A percentile compares a stretch with the other conserved stretches of the same genome.
These are phyloP conservation scores for Neoascia interrupta DNA, from an alignment of 2,888 invertebrate species.

Conservation along the genomic window DNA sequence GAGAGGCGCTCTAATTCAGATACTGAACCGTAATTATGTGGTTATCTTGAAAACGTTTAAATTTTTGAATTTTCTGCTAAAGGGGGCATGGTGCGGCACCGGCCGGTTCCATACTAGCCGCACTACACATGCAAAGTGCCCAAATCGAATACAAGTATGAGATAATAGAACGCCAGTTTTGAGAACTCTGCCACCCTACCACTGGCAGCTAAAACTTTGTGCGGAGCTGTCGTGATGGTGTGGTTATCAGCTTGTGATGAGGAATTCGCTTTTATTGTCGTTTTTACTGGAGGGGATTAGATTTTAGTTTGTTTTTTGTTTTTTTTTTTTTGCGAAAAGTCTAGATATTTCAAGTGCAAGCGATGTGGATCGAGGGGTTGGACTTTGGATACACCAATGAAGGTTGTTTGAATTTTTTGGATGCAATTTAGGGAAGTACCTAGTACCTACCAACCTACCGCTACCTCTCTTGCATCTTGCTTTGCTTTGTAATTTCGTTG, in stretches of 20 bases:
- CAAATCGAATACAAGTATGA: conserved; percentile 22
- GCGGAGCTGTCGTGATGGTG: conserved; percentile 11
- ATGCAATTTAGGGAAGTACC: too few species aligned
- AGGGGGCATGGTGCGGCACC: neutral
- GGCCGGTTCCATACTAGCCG: neutral
- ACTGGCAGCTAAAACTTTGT: neutral
- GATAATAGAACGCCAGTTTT: conserved; percentile 44
- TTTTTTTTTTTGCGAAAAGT: neutral
- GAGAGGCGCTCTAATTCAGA: conserved; percentile 42
- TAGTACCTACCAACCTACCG: too few species aligned
- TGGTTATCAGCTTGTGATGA: conserved; percentile 26
- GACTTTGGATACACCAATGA: neutral
- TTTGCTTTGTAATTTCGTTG: too few species aligned
- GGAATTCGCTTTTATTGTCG: neutral
- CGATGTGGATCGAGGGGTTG: neutral
- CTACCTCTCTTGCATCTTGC: too few species aligned
- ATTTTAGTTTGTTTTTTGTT: neutral
- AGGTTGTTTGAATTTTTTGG: neutral
- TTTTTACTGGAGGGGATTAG: neutral
- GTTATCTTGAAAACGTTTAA: conserved; percentile 57
- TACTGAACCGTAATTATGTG: conserved; percentile 58
- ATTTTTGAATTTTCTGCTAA: conserved; percentile 32
- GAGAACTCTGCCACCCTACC: neutral
- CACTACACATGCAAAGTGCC: conserved; percentile 37
- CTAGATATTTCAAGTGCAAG: conserved; percentile 17